phyloP scores from a whole-genome alignment of 2,797 vertebrate species.

The Mallotus villosus region DNA sequence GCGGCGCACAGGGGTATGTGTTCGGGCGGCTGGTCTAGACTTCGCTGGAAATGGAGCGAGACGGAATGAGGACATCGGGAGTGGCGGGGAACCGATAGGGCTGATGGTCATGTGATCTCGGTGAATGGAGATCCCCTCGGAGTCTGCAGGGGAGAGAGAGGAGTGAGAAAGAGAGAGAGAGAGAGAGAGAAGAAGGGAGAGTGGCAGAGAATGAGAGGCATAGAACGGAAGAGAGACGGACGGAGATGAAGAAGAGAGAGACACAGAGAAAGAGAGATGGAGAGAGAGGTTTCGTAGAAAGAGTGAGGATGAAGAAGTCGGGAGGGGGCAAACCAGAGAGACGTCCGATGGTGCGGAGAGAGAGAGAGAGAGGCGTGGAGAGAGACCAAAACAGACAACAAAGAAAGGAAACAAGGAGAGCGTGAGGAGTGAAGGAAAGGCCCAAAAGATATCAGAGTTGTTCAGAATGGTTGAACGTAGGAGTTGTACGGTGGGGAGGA shows the following conservation, averaged over 20 bases:
- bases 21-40: conserved; percentile 71
- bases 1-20: conserved; percentile 52
- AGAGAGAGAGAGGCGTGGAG: conserved; percentile 11
- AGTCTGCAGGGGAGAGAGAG: conserved; percentile 76
- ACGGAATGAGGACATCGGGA: conserved; percentile 80
- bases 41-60: conserved; percentile 83
- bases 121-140: conserved; percentile 76
- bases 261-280: too few relatives aligned
- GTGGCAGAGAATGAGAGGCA: conserved; percentile 3
- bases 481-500: conserved; percentile 64
- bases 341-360: conserved; percentile 49
- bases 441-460: conserved; percentile 28
- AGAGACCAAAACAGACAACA: background rate
- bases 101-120: conserved; percentile 87
- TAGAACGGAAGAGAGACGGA: background rate
- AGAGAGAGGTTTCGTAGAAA: conserved; percentile 35
- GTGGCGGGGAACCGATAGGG: conserved; percentile 82
- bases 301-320: background rate
- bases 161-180: conserved; percentile 56
- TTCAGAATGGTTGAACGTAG: conserved; percentile 71
- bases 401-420: background rate
- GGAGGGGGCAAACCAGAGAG: conserved; percentile 29
- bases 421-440: conserved; percentile 2
- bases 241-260: conserved; percentile 55
- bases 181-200: conserved; percentile 18